Evolutionary conservation across 1,140 invertebrate species (phyloP).

Genomic region (Trichonephila clavata): DNA sequence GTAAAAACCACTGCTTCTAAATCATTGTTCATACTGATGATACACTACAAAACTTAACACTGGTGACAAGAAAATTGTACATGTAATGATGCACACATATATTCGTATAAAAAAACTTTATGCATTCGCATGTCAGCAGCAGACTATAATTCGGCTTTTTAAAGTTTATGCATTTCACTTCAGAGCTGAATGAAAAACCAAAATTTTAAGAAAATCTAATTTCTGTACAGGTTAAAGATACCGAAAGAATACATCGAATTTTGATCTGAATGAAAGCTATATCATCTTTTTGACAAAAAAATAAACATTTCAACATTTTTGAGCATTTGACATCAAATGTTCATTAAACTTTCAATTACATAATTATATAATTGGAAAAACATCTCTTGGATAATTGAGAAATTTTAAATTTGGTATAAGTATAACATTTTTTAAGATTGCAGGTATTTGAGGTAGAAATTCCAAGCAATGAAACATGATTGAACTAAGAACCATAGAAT

Average conservation of each 20-base stretch:
- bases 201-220: not conserved
- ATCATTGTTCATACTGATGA: not conserved
- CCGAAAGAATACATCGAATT: not conserved
- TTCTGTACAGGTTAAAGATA: not conserved
- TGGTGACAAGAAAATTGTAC: conserved; percentile 5
- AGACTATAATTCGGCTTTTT: conserved; percentile 24
- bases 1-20: conserved; percentile 9
- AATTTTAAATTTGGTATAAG: not conserved
- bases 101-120: conserved; percentile 30
- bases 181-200: not conserved
- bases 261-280: too few relatives aligned
- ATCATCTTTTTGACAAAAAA: too few relatives aligned
- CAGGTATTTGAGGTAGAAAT: not conserved
- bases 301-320: too few relatives aligned
- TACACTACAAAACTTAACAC: not conserved
- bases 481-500: not conserved
- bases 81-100: conserved; percentile 1
- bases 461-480: not conserved
- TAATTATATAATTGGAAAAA: too few relatives aligned
- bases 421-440: not conserved
- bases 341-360: too few relatives aligned
- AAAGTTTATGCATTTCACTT: conserved; percentile 3
- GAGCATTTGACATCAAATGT: too few relatives aligned
- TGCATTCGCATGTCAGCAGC: not conserved
- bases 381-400: not conserved